Evolutionary conservation across 2,113 vertebrate species (phyloP), one percentile per base, ranked within the genome.

Genomic region (Anguilla rostrata): DNA sequence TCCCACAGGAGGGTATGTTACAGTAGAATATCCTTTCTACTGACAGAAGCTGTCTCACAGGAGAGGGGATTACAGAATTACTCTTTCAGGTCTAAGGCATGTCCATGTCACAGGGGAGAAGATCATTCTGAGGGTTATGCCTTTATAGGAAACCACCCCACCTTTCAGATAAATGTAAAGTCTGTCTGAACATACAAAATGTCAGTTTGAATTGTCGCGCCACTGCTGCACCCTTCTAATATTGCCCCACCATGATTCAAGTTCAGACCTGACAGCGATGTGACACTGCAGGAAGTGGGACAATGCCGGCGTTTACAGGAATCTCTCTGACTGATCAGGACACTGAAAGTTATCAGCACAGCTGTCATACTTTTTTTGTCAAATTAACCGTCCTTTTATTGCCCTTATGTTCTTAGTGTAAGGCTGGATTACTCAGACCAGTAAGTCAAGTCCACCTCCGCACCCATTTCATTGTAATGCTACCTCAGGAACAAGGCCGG

Each of bases 261-360:
- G 88, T 87, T 18, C 84, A 43, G 66, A n/a, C 86, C 83, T 85
- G 78, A 82, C 46, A 18, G 39, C 56, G 81, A 26, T 8, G 60
- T 88, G 88, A 83, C 39, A 78, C 66, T 16, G 57, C 39, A 84
- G 49, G 75, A 71, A 26, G 34, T 82, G 41, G 71, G 20, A 82
- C 53, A 80, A 82, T 78, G 49, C 1, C 22, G n/a, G 43, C 39
- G 46, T 82, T 84, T 82, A 22, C 39, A 40, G 78, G 75, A 85
- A 89, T 81, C 53, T 34, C 22, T 9, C 18, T 79, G 84, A 60
- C n/a, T 46, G 53, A 46, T 39, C 18, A 39, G 56, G 39, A 53
- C 39, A 18, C 53, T 39, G 9, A 14, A 15, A 41, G 26, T 71
- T 34, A 20, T 46, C 53, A 86, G 1, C 75, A 9, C 43, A 34